These are phyloP conservation scores for Phalacrocorax brasilianus DNA, from an alignment of 2,113 vertebrate species.

Conservation along the genomic window DNA sequence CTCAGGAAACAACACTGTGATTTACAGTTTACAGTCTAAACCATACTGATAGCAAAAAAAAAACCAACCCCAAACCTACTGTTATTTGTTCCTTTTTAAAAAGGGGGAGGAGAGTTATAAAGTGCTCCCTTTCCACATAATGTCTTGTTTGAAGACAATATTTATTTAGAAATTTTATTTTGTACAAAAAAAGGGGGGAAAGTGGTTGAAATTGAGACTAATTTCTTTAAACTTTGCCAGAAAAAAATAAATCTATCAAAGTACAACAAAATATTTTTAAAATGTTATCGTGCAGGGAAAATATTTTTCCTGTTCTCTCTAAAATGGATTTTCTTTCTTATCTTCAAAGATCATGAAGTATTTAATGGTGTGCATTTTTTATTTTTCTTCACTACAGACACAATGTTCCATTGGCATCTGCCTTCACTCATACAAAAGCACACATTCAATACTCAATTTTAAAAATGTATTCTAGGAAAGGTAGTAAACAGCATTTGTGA, in stretches of 20 bases:
- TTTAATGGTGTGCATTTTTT: not conserved
- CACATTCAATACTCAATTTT: not conserved
- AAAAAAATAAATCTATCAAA: not conserved
- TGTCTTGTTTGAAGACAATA: not conserved
- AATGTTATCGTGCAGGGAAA: not conserved
- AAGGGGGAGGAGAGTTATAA: not conserved
- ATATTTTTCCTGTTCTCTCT: not conserved
- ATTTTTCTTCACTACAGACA: not conserved
- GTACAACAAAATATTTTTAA: not conserved
- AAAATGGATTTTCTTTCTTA: not conserved
- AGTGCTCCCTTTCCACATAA: not conserved
- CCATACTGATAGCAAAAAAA: rapidly evolving
- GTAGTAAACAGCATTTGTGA: not conserved
- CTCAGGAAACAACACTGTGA: not conserved
- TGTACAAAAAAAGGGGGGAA: rapidly evolving
- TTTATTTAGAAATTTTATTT: not conserved
- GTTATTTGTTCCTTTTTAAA: not conserved
- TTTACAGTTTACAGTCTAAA: not conserved
- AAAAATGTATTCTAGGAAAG: not conserved
- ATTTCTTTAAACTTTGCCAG: not conserved
- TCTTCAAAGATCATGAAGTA: not conserved
- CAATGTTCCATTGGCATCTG: not conserved
- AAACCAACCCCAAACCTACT: not conserved
- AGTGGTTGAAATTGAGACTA: not conserved
- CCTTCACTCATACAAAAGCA: not conserved